phyloP scores from a whole-genome alignment of 2,113 vertebrate species.

The Myxocyprinus asiaticus region DNA sequence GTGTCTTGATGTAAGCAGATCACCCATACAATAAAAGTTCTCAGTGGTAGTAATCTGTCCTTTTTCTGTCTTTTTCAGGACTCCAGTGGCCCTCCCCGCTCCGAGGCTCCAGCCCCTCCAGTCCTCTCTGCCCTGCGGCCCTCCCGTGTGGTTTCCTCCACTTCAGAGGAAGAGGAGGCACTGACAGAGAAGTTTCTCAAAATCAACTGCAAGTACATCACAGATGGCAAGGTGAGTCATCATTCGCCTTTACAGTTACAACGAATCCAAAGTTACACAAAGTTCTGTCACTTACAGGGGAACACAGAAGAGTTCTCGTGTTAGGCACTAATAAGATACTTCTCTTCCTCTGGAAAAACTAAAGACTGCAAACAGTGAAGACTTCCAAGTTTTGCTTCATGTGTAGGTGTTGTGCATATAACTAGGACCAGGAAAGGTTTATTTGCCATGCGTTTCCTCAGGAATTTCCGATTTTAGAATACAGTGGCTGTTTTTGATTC shows the following conservation, averaged over 20 bases:
- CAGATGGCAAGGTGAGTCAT: constrained; percentile 85
- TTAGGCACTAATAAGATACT: no score
- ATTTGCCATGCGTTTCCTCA: no score
- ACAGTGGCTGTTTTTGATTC: no score
- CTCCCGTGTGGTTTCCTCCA: constrained; percentile 90
- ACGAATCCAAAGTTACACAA: background rate
- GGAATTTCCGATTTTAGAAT: no score
- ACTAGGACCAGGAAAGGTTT: no score
- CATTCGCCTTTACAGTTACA: background rate
- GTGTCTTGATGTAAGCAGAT: no score
- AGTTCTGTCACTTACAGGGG: background rate
- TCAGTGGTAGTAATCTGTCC: no score
- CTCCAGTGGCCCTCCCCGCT: constrained; percentile 78
- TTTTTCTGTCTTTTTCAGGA: constrained; percentile 71
- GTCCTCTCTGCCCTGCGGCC: constrained; percentile 77
- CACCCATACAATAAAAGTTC: no score
- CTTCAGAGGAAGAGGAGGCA: constrained; percentile 97
- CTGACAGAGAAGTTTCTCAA: constrained; percentile 99
- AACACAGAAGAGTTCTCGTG: background rate
- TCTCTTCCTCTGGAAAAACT: no score
- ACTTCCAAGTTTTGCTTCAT: no score
- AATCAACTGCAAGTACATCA: constrained; percentile 99
- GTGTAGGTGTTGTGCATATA: no score
- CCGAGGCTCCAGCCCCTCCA: constrained; percentile 77
- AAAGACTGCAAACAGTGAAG: no score